Evolutionary conservation across 1,140 invertebrate genomes (phyloP).

Genomic region (Euborellia annulipes): DNA sequence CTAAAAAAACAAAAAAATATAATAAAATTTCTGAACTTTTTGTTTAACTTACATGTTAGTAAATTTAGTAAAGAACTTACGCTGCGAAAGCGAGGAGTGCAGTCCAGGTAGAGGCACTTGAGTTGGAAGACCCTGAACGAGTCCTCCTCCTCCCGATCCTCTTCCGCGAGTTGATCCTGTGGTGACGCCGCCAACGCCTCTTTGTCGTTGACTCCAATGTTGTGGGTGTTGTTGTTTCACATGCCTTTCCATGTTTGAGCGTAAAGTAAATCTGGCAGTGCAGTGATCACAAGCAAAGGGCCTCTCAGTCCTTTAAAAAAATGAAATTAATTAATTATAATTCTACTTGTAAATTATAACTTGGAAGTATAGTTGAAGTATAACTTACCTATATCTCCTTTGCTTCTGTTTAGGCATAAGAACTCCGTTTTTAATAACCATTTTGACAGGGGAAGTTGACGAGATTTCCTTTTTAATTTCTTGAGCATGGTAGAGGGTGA

Average conservation of each 20-base stretch:
- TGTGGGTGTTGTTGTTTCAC: constrained; percentile 87
- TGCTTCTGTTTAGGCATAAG: constrained; percentile 83
- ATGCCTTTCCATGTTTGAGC: constrained; percentile 86
- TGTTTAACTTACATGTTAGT: not conserved
- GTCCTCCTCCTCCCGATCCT: not conserved
- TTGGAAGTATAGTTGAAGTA: too few relatives aligned
- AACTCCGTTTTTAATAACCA: constrained; percentile 79
- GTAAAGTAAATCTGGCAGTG: constrained; percentile 69
- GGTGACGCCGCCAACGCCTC: constrained; percentile 30
- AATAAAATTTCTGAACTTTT: too few relatives aligned
- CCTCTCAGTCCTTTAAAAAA: constrained; percentile 54
- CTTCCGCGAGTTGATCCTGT: not conserved
- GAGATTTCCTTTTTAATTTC: constrained; percentile 7
- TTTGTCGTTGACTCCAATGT: constrained; percentile 62
- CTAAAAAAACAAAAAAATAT: not conserved
- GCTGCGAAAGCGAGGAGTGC: too few relatives aligned
- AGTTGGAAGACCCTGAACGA: too few relatives aligned
- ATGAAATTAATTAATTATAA: too few relatives aligned
- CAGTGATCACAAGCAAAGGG: constrained; percentile 81
- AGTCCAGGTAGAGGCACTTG: too few relatives aligned
- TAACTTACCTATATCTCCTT: constrained; percentile 42
- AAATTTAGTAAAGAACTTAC: too few relatives aligned
- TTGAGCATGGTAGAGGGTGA: not conserved
- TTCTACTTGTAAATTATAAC: too few relatives aligned
- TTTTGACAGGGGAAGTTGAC: constrained; percentile 44